phyloP scores from a whole-genome alignment of 1,140 invertebrate species.

The Euwallacea similis region DNA sequence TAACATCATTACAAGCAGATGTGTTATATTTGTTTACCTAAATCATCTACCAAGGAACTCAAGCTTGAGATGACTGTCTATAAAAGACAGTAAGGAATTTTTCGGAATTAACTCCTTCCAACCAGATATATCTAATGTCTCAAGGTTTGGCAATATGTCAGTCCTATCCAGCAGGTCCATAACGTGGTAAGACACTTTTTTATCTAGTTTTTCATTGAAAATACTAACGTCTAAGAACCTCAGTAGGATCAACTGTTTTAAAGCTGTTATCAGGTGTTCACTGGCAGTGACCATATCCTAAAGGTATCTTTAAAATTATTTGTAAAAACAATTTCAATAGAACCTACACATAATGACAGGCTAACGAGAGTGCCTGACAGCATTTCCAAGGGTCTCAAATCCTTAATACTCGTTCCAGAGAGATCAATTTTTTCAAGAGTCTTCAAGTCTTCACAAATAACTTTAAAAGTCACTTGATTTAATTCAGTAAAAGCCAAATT shows the following conservation, averaged over 20 bases:
- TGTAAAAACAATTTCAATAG: conserved; percentile 18
- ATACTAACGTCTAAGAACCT: conserved; percentile 53
- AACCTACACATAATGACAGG: conserved; percentile 43
- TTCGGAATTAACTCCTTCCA: conserved; percentile 51
- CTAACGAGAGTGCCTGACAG: conserved; percentile 34
- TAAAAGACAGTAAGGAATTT: conserved; percentile 40
- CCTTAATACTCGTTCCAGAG: conserved; percentile 68
- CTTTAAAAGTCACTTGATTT: conserved; percentile 68
- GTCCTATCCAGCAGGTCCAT: conserved; percentile 58
- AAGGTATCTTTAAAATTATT: conserved; percentile 20
- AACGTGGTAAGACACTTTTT: conserved; percentile 52
- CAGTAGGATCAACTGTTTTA: conserved; percentile 64
- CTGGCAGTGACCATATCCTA: conserved; percentile 40
- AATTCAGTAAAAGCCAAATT: conserved; percentile 76
- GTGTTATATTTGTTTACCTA: background rate
- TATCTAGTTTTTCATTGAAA: conserved; percentile 52
- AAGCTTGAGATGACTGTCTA: conserved; percentile 46
- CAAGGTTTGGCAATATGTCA: conserved; percentile 63
- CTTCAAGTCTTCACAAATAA: conserved; percentile 71
- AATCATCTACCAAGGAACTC: conserved; percentile 39
- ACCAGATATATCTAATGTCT: conserved; percentile 73
- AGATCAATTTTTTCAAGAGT: conserved; percentile 71
- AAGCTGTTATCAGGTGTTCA: conserved; percentile 59
- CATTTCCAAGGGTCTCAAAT: conserved; percentile 60
- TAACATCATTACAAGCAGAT: background rate